Evolutionary conservation across 2,113 vertebrate species (phyloP).

Genomic region (Stegostoma tigrinum): DNA sequence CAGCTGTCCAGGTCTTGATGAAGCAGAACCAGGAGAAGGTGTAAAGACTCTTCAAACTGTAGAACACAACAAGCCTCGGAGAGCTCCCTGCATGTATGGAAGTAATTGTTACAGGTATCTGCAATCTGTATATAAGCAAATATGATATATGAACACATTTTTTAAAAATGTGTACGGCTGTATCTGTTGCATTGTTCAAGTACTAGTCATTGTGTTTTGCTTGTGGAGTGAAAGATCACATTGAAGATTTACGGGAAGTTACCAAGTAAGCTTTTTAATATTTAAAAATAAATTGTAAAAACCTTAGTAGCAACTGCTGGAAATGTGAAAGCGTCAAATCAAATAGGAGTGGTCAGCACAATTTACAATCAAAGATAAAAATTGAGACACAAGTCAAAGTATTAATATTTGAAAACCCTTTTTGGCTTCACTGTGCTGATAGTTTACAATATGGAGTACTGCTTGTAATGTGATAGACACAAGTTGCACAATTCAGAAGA

Average conservation of each 20-base stretch:
- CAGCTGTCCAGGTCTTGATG: not conserved
- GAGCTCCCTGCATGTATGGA: slow-evolving; percentile 62
- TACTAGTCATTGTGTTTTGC: not conserved
- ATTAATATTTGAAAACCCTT: not conserved
- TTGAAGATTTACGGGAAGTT: not conserved
- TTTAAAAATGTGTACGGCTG: not conserved
- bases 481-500: not conserved
- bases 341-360: not conserved
- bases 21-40: slow-evolving; percentile 37
- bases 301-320: not conserved
- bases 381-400: not conserved
- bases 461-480: not conserved
- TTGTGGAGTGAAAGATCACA: not conserved
- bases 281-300: not conserved
- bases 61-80: slow-evolving; percentile 46
- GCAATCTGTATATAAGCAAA: not conserved
- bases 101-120: slow-evolving; percentile 64
- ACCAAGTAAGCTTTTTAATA: not conserved
- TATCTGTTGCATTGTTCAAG: not conserved
- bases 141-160: not conserved
- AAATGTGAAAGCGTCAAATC: not conserved
- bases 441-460: not conserved
- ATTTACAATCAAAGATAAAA: not conserved
- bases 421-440: not conserved
- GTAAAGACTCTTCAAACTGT: slow-evolving; percentile 44